These are phyloP conservation scores for Caenorhabditis plicata DNA, from an alignment of 2,888 invertebrate genomes.

Conservation along the genomic window DNA sequence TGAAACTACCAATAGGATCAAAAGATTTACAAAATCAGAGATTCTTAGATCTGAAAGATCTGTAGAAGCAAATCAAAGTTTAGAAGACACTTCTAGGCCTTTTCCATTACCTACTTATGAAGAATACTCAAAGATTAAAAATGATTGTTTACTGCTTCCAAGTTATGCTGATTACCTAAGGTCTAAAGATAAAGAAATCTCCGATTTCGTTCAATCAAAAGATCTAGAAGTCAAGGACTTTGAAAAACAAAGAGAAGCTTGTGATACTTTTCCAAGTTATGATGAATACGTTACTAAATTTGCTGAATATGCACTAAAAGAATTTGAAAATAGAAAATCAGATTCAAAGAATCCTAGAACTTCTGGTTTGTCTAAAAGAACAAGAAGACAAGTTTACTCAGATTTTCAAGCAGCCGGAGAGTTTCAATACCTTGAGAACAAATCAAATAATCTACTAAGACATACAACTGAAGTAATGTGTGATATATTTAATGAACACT, in stretches of 20 bases:
- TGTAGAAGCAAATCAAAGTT: slow-evolving; percentile 3
- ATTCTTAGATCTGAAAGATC: too few species aligned
- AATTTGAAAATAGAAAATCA: slow-evolving; percentile 5
- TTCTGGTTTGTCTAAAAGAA: slow-evolving; percentile 1
- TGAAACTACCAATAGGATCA: too few species aligned
- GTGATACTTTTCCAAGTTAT: slow-evolving; percentile 11
- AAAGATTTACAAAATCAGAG: too few species aligned
- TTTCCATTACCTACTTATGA: slow-evolving; percentile 5
- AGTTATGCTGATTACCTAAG: slow-evolving; percentile 9
- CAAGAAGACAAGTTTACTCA: slow-evolving; percentile 26
- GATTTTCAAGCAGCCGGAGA: slow-evolving; percentile 42
- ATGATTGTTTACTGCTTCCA: slow-evolving; percentile 7
- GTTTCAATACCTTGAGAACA: slow-evolving; percentile 38
- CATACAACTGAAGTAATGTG: slow-evolving; percentile 30
- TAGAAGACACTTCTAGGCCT: slow-evolving; percentile 1
- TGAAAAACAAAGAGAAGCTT: background rate
- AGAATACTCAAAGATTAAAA: slow-evolving; percentile 3
- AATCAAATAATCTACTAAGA: slow-evolving; percentile 31
- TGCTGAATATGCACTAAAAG: slow-evolving; percentile 10
- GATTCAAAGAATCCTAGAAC: background rate
- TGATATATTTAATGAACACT: slow-evolving; percentile 22
- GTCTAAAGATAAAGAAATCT: slow-evolving; percentile 6
- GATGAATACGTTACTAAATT: slow-evolving; percentile 8
- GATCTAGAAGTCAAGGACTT: too few species aligned
- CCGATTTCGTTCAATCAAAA: background rate